Base-by-base conservation (phyloP, 2,888 invertebrate species). In the Alentia gelatinosa region DNA sequence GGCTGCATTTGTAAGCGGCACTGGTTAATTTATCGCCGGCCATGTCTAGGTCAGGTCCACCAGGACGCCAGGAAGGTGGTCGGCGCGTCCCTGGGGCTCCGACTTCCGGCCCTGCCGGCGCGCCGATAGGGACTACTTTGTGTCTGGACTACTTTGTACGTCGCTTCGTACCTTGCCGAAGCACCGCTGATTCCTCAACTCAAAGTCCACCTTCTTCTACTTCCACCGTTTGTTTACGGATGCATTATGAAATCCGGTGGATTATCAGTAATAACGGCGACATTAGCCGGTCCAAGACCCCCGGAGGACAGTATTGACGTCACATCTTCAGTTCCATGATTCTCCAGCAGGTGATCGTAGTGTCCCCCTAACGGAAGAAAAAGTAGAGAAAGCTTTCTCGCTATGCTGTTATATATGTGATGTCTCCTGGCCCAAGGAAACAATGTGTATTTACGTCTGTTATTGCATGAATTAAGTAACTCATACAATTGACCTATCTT, bases 61-160 rank as follows among this genome's bases (percentile, higher is more conserved):
- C 30, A 30, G 68, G 68, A 68, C 30, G 68, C 26, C n/a, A 3
- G 15, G 68, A 56, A 30, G 68, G 68, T 68, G 68, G 68, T 68
- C 68, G 12, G 30, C 12, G 68, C 68, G 68, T 68, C 68, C 68
- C 30, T 26, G 30, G 30, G 68, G 68, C 30, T 30, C 33, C 12
- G 68, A 30, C 68, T 30, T 68, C 30, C 68, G 68, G 47, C 68
- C 26, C 26, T 26, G 68, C 68, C 68, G 12, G 26, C 26, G 30
- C 30, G 30, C 33, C 68, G 68, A 68, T 68, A 68, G 68, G 68
- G 68, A 68, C 68, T 68, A 68, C 68, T 68, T 68, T 26, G 68
- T 68, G 30, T 26, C 30, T 19, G 30, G 30, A 30, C 68, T 26
- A 30, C 30, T 26, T 68, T 30, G 68, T 68, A 30, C 68, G 33